Evolutionary conservation across 2,888 invertebrate genomes (phyloP), one percentile per base, ranked within the genome.

Genomic region (Eudasyphora cyanicolor): DNA sequence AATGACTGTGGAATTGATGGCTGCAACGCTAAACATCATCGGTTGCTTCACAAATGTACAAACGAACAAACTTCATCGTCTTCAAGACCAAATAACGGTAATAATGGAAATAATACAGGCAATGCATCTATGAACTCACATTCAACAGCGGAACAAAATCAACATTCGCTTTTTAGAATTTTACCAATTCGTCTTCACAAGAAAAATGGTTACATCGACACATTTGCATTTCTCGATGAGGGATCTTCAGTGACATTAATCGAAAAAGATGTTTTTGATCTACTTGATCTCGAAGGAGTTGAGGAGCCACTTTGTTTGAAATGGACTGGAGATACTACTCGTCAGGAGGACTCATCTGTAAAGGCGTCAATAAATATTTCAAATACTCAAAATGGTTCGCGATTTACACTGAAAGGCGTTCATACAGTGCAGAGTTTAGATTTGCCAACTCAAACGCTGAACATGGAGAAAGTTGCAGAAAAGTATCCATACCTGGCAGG

Each of bases 21-120:
- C 8, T 85, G 80, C 27, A 49, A 71, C n/a, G 77, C 74, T 1
- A 82, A 80, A 35, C 82, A 80, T 21, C 77, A 85, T 49, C 57
- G 14, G 19, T 32, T 79, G 51, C 51, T 76, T 12, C 83, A 82
- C 54, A 76, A 62, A 35, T 60, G 29, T 29, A 8, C 14, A 4
- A 57, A 27, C 17, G 54, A 57, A 24, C 60, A 27, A 24, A 8
- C 19, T 49, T 54, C 24, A 54, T 6, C 29, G 14, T 45, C 70
- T n/a, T 24, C 42, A 49, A 42, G 29, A 3, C 71, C 1, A n/a
- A 60, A 60, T 60, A 75, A 64, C 62, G 70, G 1, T n/a, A 29
- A 7, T 8, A 29, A 1, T n/a, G 35, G 24, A 60, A 60, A 60
- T 60, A 60, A 29, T 8, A 29, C 27, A 3, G 17, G 29, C 1